These are phyloP conservation scores for Oscheius sp. DNA, from an alignment of 2,888 invertebrate species.

Conservation along the genomic window DNA sequence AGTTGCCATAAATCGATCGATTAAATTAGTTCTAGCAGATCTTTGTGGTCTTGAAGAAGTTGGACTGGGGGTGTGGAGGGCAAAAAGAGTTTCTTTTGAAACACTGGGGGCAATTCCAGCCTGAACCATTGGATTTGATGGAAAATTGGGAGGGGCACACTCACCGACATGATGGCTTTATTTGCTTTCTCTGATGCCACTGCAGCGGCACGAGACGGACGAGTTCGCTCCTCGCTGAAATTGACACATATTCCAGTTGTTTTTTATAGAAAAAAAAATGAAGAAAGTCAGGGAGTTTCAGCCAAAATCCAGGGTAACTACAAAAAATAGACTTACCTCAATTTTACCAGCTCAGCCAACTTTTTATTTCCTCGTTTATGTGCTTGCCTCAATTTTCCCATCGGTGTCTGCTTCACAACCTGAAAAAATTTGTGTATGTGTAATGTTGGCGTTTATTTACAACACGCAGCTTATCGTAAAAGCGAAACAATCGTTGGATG, in stretches of 20 bases:
- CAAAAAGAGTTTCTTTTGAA: constrained; percentile 25
- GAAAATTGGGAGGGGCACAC: background rate
- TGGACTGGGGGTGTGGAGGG: constrained; percentile 25
- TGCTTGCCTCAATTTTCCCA: constrained; percentile 50
- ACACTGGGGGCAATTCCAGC: constrained; percentile 17
- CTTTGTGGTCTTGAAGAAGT: constrained; percentile 21
- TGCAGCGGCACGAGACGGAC: constrained; percentile 35
- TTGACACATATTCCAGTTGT: background rate
- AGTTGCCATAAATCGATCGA: constrained; percentile 23
- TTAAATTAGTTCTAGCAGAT: constrained; percentile 33
- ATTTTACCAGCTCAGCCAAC: constrained; percentile 49
- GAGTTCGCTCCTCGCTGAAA: constrained; percentile 32
- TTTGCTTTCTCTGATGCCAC: constrained; percentile 34
- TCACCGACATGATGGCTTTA: constrained; percentile 34
- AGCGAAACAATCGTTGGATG: background rate
- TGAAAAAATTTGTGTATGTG: constrained; percentile 22
- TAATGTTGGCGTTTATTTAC: background rate
- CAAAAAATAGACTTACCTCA: constrained; percentile 22
- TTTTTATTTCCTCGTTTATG: constrained; percentile 39
- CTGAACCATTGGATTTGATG: background rate
- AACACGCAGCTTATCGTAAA: background rate
- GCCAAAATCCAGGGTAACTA: too few relatives aligned
- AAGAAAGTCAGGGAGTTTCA: too few relatives aligned
- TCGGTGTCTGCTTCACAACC: constrained; percentile 57
- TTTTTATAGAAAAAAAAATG: too few relatives aligned